Conservation (phyloP, 1,140 invertebrate genomes). For the Drosophila rhopaloa region DNA sequence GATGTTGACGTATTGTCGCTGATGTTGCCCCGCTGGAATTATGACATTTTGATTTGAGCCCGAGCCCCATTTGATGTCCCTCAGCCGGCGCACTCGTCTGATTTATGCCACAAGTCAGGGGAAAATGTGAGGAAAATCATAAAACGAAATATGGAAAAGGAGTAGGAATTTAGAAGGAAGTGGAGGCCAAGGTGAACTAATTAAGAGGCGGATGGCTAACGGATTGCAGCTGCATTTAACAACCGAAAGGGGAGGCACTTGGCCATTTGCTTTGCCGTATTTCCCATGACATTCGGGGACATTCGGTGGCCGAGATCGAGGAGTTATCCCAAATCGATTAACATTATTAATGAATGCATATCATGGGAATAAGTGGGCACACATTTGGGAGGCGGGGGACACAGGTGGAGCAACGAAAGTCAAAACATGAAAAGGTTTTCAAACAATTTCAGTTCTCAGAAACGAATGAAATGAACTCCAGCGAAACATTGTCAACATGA, state of each 20-base stretch:
- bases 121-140: constrained; percentile 6
- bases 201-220: constrained; percentile 44
- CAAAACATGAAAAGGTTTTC: constrained; percentile 70
- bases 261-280: constrained; percentile 13
- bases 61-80: constrained; percentile 76
- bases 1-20: constrained; percentile 78
- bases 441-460: constrained; percentile 60
- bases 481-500: constrained; percentile 78
- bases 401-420: constrained; percentile 29
- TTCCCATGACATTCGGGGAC: constrained; percentile 6
- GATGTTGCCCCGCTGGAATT: constrained; percentile 66
- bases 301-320: constrained; percentile 48
- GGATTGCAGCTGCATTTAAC: constrained; percentile 26
- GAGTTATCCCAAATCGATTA: constrained; percentile 64
- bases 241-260: constrained; percentile 28
- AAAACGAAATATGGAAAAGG: background rate
- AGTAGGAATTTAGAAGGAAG: background rate
- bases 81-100: constrained; percentile 59
- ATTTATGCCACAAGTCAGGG: constrained; percentile 44
- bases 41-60: constrained; percentile 81
- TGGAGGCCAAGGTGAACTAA: constrained; percentile 42
- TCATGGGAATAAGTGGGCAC: constrained; percentile 47
- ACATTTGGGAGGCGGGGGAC: background rate
- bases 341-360: constrained; percentile 80
- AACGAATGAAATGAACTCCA: constrained; percentile 50